Conservation (phyloP, 2,888 invertebrate species). For the Eupelmus urozonus region DNA sequence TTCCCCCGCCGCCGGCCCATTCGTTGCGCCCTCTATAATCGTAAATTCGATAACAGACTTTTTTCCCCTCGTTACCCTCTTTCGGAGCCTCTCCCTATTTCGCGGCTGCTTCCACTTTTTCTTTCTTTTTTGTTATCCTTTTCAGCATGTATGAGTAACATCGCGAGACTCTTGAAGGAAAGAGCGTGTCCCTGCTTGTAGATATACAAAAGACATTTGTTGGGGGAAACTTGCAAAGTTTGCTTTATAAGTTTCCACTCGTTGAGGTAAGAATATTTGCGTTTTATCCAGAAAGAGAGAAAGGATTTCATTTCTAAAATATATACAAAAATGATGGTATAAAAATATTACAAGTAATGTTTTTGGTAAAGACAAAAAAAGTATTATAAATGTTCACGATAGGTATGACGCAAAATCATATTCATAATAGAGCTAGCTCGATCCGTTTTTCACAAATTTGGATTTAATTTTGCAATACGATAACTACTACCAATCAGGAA, state of each 20-base stretch:
- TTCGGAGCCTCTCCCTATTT: neutral
- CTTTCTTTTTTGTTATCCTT: no score
- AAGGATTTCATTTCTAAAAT: no score
- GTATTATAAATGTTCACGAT: no score
- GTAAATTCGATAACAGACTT: conserved; percentile 47
- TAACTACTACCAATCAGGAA: no score
- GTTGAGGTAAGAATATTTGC: conserved; percentile 21
- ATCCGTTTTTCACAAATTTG: no score
- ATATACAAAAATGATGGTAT: neutral
- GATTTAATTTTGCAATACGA: no score
- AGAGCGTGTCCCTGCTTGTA: neutral
- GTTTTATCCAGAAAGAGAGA: neutral
- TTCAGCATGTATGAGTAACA: neutral
- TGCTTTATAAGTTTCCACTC: neutral
- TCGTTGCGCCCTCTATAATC: conserved; percentile 22
- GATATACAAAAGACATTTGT: neutral
- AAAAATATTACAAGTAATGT: no score
- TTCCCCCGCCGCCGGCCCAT: neutral
- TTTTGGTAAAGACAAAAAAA: no score
- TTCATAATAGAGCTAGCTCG: no score
- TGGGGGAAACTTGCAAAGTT: no score
- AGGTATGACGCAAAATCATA: no score
- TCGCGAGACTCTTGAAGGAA: neutral
- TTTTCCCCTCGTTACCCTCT: neutral
- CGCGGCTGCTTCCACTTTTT: neutral